These are phyloP conservation scores for Pygmarrhopalites habei DNA, from an alignment of 1,140 invertebrate species.

Conservation along the genomic window DNA sequence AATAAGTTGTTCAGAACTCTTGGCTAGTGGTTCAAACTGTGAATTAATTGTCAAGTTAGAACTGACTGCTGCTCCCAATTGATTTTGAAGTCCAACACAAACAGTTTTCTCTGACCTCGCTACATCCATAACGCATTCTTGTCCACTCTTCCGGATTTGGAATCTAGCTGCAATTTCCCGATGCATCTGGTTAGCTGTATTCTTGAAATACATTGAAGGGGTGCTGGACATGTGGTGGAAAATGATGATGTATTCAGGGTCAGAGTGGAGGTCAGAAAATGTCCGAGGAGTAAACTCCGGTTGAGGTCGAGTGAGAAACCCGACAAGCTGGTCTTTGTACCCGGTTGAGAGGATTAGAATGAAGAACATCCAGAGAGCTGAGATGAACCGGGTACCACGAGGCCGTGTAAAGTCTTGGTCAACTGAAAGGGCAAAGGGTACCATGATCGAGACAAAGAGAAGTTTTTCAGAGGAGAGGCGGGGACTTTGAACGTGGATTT, in stretches of 20 bases:
- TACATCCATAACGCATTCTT: neutral
- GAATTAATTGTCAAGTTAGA: neutral
- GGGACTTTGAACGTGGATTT: no score
- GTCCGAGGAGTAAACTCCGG: neutral
- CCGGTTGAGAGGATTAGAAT: neutral
- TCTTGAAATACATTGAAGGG: constrained; percentile 5
- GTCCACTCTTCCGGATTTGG: neutral
- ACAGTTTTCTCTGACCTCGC: neutral
- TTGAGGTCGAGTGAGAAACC: neutral
- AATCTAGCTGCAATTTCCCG: neutral
- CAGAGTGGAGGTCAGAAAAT: neutral
- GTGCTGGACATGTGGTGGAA: neutral
- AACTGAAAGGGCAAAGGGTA: neutral
- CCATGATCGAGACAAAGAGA: neutral
- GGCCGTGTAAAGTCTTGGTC: neutral
- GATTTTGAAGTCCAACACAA: neutral
- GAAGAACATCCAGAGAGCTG: neutral
- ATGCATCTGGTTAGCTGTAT: neutral
- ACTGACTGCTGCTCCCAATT: neutral
- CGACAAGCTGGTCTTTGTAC: neutral
- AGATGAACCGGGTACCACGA: neutral
- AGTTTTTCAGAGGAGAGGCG: no score
- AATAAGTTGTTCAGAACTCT: neutral
- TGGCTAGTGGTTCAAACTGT: neutral
- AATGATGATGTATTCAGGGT: neutral